Evolutionary conservation across 2,888 invertebrate genomes (phyloP), one percentile per base, ranked within the genome.

Genomic region (Caenorhabditis sp.): DNA sequence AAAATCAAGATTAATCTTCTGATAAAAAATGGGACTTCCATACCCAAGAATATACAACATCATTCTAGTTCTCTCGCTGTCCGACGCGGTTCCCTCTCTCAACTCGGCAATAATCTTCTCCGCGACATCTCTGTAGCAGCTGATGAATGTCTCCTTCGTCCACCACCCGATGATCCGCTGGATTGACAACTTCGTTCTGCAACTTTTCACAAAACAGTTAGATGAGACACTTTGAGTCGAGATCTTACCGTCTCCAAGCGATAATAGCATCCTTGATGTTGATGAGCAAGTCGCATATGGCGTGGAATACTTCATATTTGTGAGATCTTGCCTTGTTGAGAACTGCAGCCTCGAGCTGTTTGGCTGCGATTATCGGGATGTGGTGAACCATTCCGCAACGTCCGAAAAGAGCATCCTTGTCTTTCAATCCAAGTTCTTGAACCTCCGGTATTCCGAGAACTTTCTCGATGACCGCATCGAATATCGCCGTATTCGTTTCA

Each of bases 341-440:
- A 22, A 69, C 61, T 4, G 50, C 26, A 13, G 44, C 51, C 1
- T 61, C 62, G 40, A 80, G 37, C 6, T 80, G 80, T n/a, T 51
- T 50, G 0, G 69, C 35, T 6, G 76, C 81, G 5, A 81, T 37
- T 2, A 53, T 18, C 13, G 81, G 70, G 40, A 81, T 81, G 15
- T 65, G 53, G 40, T 81, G 81, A 1, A 81, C 15, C 6, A 81
- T 18, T 35, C 65, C 55, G 13, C 70, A 62, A 18, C 67, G 26
- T 47, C 81, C 81, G 28, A 81, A 81, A 1, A 81, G 69, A 5
- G 76, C 65, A 15, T 81, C 81, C 26, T 65, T 64, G 53, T 81
- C 76, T 11, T 70, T 72, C n/a, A 81, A 26, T 8, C 81, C 81
- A 5, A 76, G n/a, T 8, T 76, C 76, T 13, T 60, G 53, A 5